phyloP scores from a whole-genome alignment of 92 coral and sea anemone genomes.

The Bergia puertoricense region DNA sequence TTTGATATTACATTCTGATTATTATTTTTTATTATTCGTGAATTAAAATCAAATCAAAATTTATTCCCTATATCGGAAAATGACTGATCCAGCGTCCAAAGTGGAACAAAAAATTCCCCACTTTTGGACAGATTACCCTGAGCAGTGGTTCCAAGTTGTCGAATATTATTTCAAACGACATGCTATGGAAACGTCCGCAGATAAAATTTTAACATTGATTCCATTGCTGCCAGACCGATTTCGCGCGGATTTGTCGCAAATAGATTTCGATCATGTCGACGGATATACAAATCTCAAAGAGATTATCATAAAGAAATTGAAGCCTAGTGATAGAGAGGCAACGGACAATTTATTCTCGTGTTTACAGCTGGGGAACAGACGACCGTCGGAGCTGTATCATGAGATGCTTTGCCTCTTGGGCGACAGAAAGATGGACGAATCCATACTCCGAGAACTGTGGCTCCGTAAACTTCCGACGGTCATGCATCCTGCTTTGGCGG shows the following conservation, averaged over 20 bases:
- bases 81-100: too few relatives aligned
- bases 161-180: constrained; percentile 7
- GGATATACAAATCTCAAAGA: not conserved
- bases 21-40: not conserved
- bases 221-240: constrained; percentile 2
- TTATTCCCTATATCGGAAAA: too few relatives aligned
- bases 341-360: not conserved
- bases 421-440: not conserved
- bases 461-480: constrained; percentile 8
- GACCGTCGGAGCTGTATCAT: constrained; percentile 7
- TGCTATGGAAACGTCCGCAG: not conserved
- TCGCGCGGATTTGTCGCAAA: not conserved
- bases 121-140: not conserved
- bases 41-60: too few relatives aligned
- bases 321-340: not conserved
- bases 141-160: not conserved
- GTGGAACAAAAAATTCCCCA: not conserved
- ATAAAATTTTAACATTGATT: not conserved
- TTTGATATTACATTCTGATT: not conserved
- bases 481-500: constrained; percentile 13
- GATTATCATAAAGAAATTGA: not conserved
- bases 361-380: constrained; percentile 9
- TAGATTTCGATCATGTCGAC: too few relatives aligned
- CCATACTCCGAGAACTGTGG: constrained; percentile 3
- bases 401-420: constrained; percentile 23